Evolutionary conservation across 2,797 vertebrate species (phyloP).

Genomic region (Gobio occitaniae): DNA sequence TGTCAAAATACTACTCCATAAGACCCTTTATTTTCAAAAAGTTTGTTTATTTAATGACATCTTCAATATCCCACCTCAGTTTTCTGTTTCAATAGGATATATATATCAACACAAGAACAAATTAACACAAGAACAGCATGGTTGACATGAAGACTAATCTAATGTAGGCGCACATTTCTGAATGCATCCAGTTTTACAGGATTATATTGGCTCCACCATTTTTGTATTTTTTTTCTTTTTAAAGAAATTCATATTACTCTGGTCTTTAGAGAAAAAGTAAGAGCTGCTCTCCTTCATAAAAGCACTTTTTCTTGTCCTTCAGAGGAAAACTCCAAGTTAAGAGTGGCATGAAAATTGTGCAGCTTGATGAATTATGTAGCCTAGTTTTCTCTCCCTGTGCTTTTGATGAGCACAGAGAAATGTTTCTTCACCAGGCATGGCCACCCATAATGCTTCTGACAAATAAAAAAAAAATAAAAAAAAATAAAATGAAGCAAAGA

Average conservation of each 20-base stretch:
- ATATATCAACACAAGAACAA: background rate
- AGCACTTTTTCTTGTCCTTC: constrained; percentile 23
- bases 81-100: background rate
- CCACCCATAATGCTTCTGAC: background rate
- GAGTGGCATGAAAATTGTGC: constrained; percentile 53
- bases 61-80: background rate
- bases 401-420: constrained; percentile 42
- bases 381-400: constrained; percentile 57
- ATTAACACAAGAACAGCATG: background rate
- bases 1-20: background rate
- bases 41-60: background rate
- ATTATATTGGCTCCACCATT: background rate
- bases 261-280: constrained; percentile 12
- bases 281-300: constrained; percentile 8
- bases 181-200: background rate
- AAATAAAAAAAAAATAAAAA: background rate
- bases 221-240: background rate
- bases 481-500: constrained; percentile 59
- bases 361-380: constrained; percentile 64
- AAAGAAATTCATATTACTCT: background rate
- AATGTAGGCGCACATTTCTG: background rate
- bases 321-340: constrained; percentile 44
- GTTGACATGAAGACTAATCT: background rate
- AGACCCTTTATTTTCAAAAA: background rate
- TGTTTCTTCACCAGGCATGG: background rate